These are phyloP conservation scores for Spinibarbus caldwelli DNA, from an alignment of 2,797 vertebrate genomes.

Conservation along the genomic window DNA sequence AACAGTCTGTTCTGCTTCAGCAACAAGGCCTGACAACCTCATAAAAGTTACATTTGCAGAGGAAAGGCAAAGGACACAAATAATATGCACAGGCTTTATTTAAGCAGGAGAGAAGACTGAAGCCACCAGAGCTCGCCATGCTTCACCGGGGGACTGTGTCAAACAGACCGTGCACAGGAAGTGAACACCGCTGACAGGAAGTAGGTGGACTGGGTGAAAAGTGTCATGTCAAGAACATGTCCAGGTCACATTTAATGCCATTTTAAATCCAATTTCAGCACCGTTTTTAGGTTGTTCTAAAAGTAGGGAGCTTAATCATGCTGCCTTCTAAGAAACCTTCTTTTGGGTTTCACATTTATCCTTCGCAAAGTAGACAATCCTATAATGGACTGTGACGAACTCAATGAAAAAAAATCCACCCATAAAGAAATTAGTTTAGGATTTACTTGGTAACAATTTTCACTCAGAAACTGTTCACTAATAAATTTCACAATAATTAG, in stretches of 20 bases:
- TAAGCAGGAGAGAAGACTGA: conserved; percentile 2
- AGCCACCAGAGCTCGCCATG: background rate
- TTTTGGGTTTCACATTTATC: background rate
- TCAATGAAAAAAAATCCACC: background rate
- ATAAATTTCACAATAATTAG: background rate
- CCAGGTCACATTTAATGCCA: background rate
- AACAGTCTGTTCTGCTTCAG: conserved; percentile 31
- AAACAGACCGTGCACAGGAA: background rate
- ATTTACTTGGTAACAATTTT: background rate
- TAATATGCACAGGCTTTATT: conserved; percentile 39
- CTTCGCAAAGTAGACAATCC: background rate
- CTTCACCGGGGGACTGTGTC: conserved; percentile 11
- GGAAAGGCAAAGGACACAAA: conserved; percentile 34
- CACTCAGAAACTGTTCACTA: background rate
- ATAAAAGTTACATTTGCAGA: conserved; percentile 38
- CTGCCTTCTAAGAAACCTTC: background rate
- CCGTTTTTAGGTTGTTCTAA: background rate
- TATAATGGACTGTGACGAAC: background rate
- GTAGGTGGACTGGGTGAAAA: background rate
- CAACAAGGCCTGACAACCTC: conserved; percentile 27
- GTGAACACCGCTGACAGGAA: background rate
- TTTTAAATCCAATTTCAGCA: background rate
- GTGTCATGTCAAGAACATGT: background rate
- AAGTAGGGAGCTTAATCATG: background rate
- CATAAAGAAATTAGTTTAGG: background rate